Base-by-base conservation (phyloP, 2,797 vertebrate genomes). In the Zalophus californianus region DNA sequence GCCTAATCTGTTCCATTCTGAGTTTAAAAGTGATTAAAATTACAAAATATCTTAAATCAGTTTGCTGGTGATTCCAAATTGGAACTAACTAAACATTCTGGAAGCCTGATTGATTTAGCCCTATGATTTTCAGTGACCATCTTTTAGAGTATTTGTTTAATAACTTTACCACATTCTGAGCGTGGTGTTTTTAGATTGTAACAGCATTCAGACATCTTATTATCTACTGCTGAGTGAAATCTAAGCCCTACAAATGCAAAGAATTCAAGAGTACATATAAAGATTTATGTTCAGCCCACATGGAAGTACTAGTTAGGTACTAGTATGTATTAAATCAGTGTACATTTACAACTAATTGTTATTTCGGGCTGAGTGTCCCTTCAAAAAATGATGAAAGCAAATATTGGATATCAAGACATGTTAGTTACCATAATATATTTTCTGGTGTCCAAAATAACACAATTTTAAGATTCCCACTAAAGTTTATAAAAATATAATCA, bases 401-500 rank as follows among this genome's bases (percentile, higher is more conserved):
- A 58, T 54, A 86, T 38, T 95, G 44, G 23, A 79, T 60, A 91
- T 41, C 70, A 94, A 94, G 14, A 20, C 15, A 60, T 86, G 68
- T 95, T 77, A 79, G 9, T 88, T 96, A 83, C n/a, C 89, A 44
- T 93, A 58, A 58, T 29, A 78, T 29, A 85, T 96, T 97, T 95
- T 96, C 60, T 83, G 44, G 32, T 97, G 11, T 92, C 23, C n/a
- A 70, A 64, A 89, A 58, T 85, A 48, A 83, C 27, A 88, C 32
- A 73, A 29, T 91, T 97, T 89, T 50, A 95, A 86, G 44, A 79
- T 94, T 98, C 80, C 84, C 25, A 96, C 66, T 44, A 83, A 97
- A 64, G 8, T 90, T 98, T 97, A 82, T 79, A 80, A 13, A 94
- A 97, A 89, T 96, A 2, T 91, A 96, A 85, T 92, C 38, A 93